Evolutionary conservation across 2,888 invertebrate genomes (phyloP), one percentile per base, ranked within the genome.

Genomic region (Agonopterix alstromeriana): DNA sequence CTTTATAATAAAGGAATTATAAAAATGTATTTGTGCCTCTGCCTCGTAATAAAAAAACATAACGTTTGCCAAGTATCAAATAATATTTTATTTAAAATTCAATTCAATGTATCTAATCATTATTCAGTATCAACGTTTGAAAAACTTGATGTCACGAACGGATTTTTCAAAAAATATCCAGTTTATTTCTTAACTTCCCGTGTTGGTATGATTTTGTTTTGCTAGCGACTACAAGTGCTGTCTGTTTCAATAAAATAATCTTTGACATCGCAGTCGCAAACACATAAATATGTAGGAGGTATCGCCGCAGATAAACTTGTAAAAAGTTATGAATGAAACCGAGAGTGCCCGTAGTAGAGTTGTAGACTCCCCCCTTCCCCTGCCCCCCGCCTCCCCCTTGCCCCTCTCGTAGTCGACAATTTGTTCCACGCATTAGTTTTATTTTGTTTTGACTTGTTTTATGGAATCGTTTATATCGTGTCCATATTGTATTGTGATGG

Each of bases 271-370:
- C 73, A 77, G 77, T 77, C 73, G 76, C 83, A 84, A 85, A 86
- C 82, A 84, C 80, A 87, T 87, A 87, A 86, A 86, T 86, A 87
- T 86, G 85, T 82, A 85, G 77, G 74, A 85, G 82, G 82, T 82
- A 84, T 85, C 77, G 79, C 74, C 73, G 64, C 85, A 87, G 86
- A 87, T 87, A 87, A 88, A 87, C 85, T 88, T 87, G 85, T 85
- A 88, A 89, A 89, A 89, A 89, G 89, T 89, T 89, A 89, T 89
- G 89, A 89, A 89, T 89, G 89, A 88, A 89, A 87, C 79, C 74
- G 87, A 88, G 86, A 87, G 88, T 85, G 83, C 54, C 27, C 83
- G 87, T 86, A 87, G 87, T 88, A 80, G 77, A 83, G 82, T 84
- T 83, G 85, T 85, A 82, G 78, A 65, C 72, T 58, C 64, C 68